Conservation (phyloP, 37 sponge, comb jelly and placozoan species). For the Spongilla lacustris region DNA sequence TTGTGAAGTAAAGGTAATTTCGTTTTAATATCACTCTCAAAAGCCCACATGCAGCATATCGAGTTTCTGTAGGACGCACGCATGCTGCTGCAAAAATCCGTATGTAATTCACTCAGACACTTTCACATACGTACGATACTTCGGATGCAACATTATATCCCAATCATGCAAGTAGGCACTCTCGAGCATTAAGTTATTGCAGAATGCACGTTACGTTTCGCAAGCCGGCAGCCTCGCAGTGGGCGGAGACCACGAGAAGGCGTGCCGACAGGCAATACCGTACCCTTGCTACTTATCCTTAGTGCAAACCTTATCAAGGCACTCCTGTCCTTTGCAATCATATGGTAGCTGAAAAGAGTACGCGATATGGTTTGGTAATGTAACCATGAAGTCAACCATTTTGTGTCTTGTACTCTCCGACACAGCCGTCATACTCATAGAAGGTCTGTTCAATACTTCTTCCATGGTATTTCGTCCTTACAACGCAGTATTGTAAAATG, state of each 20-base stretch:
- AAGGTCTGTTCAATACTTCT: background rate
- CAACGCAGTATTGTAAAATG: background rate
- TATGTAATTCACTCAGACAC: too few species aligned
- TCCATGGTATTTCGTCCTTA: background rate
- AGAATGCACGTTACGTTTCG: background rate
- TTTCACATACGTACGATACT: too few species aligned
- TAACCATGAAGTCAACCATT: slow-evolving; percentile 25
- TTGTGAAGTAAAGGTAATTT: too few species aligned
- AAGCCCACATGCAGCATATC: too few species aligned
- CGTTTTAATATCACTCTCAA: too few species aligned
- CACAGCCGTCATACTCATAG: too few species aligned
- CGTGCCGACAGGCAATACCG: background rate
- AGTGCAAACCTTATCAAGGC: slow-evolving; percentile 51
- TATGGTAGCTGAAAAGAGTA: slow-evolving; percentile 27
- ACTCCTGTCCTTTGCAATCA: slow-evolving; percentile 53
- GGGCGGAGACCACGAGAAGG: background rate
- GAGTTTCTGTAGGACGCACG: background rate
- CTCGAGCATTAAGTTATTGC: background rate
- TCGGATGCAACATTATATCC: background rate
- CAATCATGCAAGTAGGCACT: background rate
- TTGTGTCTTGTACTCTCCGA: background rate
- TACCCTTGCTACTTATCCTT: background rate
- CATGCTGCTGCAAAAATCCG: background rate
- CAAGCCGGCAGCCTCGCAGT: background rate
- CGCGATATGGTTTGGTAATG: slow-evolving; percentile 45